A percentile compares a stretch with the other conserved stretches of the same genome.
Conservation (phyloP, 2,797 vertebrate genomes). For the Acanthurus leucopareius region DNA sequence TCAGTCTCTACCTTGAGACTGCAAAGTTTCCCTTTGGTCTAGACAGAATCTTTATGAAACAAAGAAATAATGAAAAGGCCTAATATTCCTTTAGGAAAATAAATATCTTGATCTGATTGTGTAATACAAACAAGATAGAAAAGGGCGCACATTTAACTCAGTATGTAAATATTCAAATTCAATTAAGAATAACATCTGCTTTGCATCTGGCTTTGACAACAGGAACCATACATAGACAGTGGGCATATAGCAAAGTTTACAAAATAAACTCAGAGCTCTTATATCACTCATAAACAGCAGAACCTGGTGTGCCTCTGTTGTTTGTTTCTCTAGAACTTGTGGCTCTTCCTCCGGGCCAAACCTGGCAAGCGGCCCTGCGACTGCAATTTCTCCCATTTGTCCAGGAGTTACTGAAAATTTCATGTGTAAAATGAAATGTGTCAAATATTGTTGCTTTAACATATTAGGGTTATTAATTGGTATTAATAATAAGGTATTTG, state of each 20-base stretch:
- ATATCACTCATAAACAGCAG: too few species aligned
- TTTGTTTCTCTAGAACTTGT: too few species aligned
- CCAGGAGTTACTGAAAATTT: too few species aligned
- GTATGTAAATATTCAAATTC: conserved; percentile 37
- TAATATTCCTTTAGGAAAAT: conserved; percentile 28
- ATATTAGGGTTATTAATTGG: too few species aligned
- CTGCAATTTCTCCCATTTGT: too few species aligned
- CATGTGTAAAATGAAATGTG: too few species aligned
- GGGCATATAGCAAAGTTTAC: conserved; percentile 12
- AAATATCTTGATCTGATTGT: conserved; percentile 26
- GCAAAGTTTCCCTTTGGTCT: not conserved
- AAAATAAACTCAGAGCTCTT: conserved; percentile 6
- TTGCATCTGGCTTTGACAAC: conserved; percentile 83
- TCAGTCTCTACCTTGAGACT: not conserved
- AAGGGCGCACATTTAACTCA: conserved; percentile 29
- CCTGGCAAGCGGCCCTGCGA: too few species aligned
- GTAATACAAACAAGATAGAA: conserved; percentile 38
- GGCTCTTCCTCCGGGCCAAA: too few species aligned
- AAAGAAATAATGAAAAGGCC: not conserved
- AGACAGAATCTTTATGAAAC: not conserved
- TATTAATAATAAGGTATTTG: too few species aligned
- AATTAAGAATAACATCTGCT: conserved; percentile 75
- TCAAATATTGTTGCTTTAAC: too few species aligned
- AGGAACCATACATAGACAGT: conserved; percentile 20
- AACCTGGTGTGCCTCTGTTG: too few species aligned